Conservation (phyloP, 2,113 vertebrate genomes). For the Pyrgilauda ruficollis region DNA sequence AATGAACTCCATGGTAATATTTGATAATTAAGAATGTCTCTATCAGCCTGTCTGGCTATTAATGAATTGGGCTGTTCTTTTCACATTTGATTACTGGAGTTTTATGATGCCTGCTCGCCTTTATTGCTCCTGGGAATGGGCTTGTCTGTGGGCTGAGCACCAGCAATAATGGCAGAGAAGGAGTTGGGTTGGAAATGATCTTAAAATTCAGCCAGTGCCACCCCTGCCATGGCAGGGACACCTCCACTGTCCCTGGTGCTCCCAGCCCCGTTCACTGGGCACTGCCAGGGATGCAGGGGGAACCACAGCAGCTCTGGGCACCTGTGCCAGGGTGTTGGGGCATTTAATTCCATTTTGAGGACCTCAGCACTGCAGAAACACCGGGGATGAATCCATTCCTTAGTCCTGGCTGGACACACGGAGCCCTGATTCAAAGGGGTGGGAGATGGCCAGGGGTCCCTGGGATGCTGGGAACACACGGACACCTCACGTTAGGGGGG, state of each 20-base stretch:
- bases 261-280: background rate
- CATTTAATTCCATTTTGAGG: background rate
- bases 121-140: slow-evolving; percentile 51
- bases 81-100: slow-evolving; percentile 62
- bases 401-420: fast-evolving
- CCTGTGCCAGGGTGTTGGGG: background rate
- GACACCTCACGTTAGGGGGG: too few relatives aligned
- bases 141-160: background rate
- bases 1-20: slow-evolving; percentile 61
- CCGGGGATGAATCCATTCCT: fast-evolving
- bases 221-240: background rate
- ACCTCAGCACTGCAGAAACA: background rate
- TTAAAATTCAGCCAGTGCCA: background rate
- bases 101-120: slow-evolving; percentile 57
- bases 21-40: slow-evolving; percentile 70
- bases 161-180: background rate
- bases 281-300: background rate
- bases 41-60: slow-evolving; percentile 65
- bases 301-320: background rate
- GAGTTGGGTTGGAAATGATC: background rate
- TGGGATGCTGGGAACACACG: background rate
- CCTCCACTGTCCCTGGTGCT: background rate
- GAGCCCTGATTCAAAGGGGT: fast-evolving
- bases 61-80: slow-evolving; percentile 74
- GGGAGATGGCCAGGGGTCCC: background rate